Evolutionary conservation across 1,140 invertebrate species (phyloP).

Genomic region (Trypoxylus dichotomus): DNA sequence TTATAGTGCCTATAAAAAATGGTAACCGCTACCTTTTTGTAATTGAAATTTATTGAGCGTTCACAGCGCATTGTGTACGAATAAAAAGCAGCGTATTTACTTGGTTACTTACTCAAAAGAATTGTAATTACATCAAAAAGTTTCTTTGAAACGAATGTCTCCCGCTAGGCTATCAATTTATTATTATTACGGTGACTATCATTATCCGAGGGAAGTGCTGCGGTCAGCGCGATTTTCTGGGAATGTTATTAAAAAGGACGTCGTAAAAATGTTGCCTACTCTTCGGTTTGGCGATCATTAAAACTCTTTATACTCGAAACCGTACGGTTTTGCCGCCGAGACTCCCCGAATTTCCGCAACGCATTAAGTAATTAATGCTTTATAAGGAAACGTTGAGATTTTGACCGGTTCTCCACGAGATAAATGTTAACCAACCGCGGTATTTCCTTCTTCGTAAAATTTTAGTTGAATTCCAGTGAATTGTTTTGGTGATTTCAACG

Average conservation of each 20-base stretch:
- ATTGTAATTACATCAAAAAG: not conserved
- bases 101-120: not conserved
- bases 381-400: not conserved
- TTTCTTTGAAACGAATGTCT: not conserved
- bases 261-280: not conserved
- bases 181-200: not conserved
- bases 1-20: not conserved
- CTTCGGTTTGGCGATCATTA: not conserved
- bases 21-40: not conserved
- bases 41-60: constrained; percentile 22
- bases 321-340: not conserved
- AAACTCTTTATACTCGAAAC: not conserved
- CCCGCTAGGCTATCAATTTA: constrained; percentile 6
- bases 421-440: too few relatives aligned
- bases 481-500: constrained; percentile 8
- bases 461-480: not conserved
- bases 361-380: not conserved
- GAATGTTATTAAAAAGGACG: not conserved
- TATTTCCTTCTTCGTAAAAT: not conserved
- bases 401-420: not conserved
- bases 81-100: constrained; percentile 6
- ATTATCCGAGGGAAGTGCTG: not conserved
- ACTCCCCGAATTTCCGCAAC: not conserved
- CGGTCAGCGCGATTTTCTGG: not conserved
- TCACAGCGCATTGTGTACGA: not conserved